Evolutionary conservation across 2,888 invertebrate species (phyloP), one percentile per base, ranked within the genome.

Genomic region (Nomada ferruginata): DNA sequence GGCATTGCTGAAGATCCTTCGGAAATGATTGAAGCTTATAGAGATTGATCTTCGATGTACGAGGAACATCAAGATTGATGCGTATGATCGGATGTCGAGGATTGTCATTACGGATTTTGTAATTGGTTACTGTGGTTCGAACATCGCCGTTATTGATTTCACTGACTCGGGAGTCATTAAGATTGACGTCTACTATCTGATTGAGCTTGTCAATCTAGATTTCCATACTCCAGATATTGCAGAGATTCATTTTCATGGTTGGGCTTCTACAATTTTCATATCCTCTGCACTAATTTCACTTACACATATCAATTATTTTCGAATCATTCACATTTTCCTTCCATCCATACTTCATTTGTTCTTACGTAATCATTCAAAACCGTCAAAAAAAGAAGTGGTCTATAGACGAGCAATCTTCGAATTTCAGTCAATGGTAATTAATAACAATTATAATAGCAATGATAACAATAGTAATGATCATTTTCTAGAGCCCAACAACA

Each of bases 31-130:
- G 20, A 70, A 47, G 4, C 9, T 70, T 10, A 29, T 20, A 13
- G 29, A 20, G 26, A 15, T 9, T 60, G 70, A 70, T 60, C 10
- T 70, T 15, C 13, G 70, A 59, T 13, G 50, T 50, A 60, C 2
- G 10, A 4, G 29, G n/a, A 26, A 11, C 36, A 53, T 60, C 47
- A 59, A 50, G 70, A 70, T 60, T 36, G 59, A 70, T 47, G 59
- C 20, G 20, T 15, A 15, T 5, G 20, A 20, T 29, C 29, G 44
- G 7, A 66, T 13, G 47, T 29, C 50, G 50, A 65, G 47, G 57
- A 47, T 44, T 47, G 47, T 60, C 70, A 70, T 60, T 60, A 47
- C n/a, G 20, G 60, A 60, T 70, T 60, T 70, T 60, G 59, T 60
- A 47, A 70, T 70, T 60, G 29, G 47, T 50, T 60, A 15, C 70